Evolutionary conservation across 2,888 invertebrate species (phyloP), one percentile per base, ranked within the genome.

Genomic region (Atherix ibis): DNA sequence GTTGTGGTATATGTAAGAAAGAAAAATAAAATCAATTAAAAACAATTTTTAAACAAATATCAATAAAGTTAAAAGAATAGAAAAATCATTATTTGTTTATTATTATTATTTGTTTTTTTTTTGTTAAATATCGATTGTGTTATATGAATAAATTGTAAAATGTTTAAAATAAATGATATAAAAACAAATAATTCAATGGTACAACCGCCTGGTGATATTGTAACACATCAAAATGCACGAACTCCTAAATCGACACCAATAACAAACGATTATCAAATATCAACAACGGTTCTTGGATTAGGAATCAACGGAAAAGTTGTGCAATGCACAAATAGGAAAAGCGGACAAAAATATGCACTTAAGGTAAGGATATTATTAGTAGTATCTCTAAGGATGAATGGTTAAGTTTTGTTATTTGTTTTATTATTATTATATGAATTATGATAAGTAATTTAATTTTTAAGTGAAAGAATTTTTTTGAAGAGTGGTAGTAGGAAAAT

Each of bases 251-350:
- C 74, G 48, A 76, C 78, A 34, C 77, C 81, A 29, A 81, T 94
- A 45, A 78, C 77, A 31, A 81, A 87, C 41, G 91, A 94, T 63
- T 95, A 89, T 62, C 79, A 82, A 56, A 85, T 95, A 51, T 85
- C 88, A 22, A 83, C 79, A 53, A 85, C 79, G 41, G 94, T 97
- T 27, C 71, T 98, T 40, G 97, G 97, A 28, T 72, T 95, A 41
- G 97, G 97, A 9, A 95, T 98, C 46, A 98, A 95, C 64, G 97
- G 97, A 42, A 97, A 97, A 73, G 97, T 98, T 34, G 83, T 98
- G 13, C 87, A 95, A 65, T 97, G 95, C 64, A 80, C 74, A 51
- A 73, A 76, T 40, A 82, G 79, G 48, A 65, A 66, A 31, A 78
- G 74, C 1, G 75, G 78, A 30, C 68, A 75, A 44, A 88, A 88